Evolutionary conservation across 2,888 invertebrate species (phyloP).

Genomic region (Abrostola triplasia): DNA sequence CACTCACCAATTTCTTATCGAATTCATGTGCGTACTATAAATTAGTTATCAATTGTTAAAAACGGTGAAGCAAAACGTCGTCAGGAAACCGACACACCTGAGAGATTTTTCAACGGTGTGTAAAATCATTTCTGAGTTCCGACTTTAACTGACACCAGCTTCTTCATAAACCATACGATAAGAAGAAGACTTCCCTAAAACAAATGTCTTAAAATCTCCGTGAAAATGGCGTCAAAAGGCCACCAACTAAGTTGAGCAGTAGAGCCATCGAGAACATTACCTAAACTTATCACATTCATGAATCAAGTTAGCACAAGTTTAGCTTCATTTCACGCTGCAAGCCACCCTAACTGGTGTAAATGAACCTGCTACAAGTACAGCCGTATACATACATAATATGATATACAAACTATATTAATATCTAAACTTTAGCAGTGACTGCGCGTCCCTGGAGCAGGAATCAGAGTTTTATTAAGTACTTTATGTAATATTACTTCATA

Average conservation of each 20-base stretch:
- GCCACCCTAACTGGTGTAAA: constrained; percentile 6
- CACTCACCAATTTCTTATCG: no score
- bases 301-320: constrained; percentile 13
- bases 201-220: no score
- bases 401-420: constrained; percentile 20
- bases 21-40: no score
- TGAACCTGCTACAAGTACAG: neutral
- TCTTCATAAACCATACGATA: no score
- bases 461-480: constrained; percentile 26
- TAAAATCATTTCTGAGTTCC: no score
- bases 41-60: no score
- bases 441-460: constrained; percentile 30
- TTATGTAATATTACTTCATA: constrained; percentile 23
- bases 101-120: no score
- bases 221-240: neutral
- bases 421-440: constrained; percentile 34
- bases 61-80: no score
- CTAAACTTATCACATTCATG: constrained; percentile 5
- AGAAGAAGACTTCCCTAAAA: no score
- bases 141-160: no score
- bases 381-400: no score
- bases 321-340: constrained; percentile 17
- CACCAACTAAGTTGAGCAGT: neutral
- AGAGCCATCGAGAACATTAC: neutral
- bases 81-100: no score